Evolutionary conservation across 2,888 invertebrate genomes (phyloP).

Genomic region (Laspeyria flexula): DNA sequence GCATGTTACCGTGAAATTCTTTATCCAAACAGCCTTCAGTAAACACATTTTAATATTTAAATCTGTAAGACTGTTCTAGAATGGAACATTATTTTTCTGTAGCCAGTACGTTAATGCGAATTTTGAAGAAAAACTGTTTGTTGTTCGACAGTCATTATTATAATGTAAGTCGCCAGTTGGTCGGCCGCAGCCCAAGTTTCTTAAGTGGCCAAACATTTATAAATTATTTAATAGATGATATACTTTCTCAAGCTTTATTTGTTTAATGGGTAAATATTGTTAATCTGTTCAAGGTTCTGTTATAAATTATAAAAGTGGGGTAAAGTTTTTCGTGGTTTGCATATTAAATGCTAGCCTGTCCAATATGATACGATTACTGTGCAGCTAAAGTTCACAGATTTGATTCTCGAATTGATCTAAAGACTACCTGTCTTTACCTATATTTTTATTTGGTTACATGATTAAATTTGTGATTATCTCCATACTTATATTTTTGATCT

Average conservation of each 20-base stretch:
- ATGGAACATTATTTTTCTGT: conserved; percentile 45
- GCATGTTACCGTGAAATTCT: too few species aligned
- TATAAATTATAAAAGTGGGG: conserved; percentile 6
- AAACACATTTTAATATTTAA: too few species aligned
- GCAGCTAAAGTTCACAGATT: too few species aligned
- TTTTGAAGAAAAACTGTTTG: conserved; percentile 67
- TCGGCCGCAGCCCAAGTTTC: conserved; percentile 47
- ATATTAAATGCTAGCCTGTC: background rate
- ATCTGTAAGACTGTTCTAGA: background rate
- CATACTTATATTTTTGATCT: too few species aligned
- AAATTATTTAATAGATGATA: conserved; percentile 50
- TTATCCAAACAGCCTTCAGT: too few species aligned
- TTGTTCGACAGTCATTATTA: conserved; percentile 76
- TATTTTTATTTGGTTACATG: too few species aligned
- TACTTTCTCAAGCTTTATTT: conserved; percentile 32
- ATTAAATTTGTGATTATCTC: too few species aligned
- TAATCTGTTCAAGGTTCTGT: conserved; percentile 21
- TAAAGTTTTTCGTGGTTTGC: background rate
- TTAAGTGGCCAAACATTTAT: conserved; percentile 48
- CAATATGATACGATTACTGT: too few species aligned
- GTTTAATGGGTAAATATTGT: conserved; percentile 37
- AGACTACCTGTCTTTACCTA: too few species aligned
- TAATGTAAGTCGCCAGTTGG: conserved; percentile 81
- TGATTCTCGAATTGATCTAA: too few species aligned
- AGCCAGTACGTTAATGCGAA: conserved; percentile 69